A percentile compares a stretch with the other conserved stretches of the same genome.
These are phyloP conservation scores for Zhengitettix transpicula DNA, from an alignment of 2,888 invertebrate species.

Conservation along the genomic window DNA sequence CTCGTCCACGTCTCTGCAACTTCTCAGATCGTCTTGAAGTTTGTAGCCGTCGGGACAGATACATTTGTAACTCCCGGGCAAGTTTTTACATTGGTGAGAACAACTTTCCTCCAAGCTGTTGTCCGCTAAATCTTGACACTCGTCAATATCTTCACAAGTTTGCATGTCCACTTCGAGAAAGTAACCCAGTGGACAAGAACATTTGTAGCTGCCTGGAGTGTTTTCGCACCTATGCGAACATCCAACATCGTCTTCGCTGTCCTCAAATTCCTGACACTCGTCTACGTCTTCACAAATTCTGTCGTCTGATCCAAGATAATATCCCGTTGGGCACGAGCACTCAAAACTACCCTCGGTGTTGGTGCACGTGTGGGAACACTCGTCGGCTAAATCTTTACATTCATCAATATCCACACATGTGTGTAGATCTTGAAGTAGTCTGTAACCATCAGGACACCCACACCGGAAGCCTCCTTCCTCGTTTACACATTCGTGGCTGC, in stretches of 20 bases:
- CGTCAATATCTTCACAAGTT: conserved; percentile 11
- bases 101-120: conserved; percentile 22
- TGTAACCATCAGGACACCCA: conserved; percentile 8
- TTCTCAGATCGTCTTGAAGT: conserved; percentile 20
- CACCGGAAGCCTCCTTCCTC: conserved; percentile 10
- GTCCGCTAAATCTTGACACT: conserved; percentile 20
- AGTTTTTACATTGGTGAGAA: conserved; percentile 30
- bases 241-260: conserved; percentile 15
- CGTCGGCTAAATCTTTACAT: conserved; percentile 21
- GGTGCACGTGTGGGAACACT: conserved; percentile 27
- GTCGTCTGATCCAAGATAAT: conserved; percentile 19
- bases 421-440: conserved; percentile 3
- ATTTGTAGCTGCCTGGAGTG: conserved; percentile 39
- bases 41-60: conserved; percentile 28
- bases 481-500: conserved; percentile 15
- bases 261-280: conserved; percentile 16
- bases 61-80: conserved; percentile 23
- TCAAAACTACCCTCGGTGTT: conserved; percentile 33
- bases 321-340: conserved; percentile 32
- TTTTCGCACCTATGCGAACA: conserved; percentile 41
- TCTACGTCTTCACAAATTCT: conserved; percentile 23
- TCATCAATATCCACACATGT: conserved; percentile 22
- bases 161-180: conserved; percentile 5
- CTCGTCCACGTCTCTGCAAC: conserved; percentile 24
- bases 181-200: conserved; percentile 20